Percentiles rank a stretch among this genome's conserved stretches.
phyloP scores from a whole-genome alignment of 2,888 invertebrate species.

The Tipula confusa region DNA sequence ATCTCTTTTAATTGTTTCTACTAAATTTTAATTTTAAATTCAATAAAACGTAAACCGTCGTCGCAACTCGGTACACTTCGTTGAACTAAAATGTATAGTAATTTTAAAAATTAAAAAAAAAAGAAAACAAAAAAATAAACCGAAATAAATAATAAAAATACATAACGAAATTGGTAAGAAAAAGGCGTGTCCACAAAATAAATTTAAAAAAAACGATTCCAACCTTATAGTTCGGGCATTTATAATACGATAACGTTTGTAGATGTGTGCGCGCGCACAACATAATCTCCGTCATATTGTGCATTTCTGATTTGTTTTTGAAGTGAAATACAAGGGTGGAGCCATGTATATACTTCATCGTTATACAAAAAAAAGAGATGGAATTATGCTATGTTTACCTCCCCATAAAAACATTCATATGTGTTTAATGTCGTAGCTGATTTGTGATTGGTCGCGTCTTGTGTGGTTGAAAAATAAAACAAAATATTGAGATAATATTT shows the following conservation, averaged over 20 bases:
- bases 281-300: neutral
- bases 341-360: neutral
- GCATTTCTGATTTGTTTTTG: neutral
- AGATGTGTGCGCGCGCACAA: neutral
- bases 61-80: conserved; percentile 31
- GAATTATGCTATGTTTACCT: neutral
- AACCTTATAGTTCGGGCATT: neutral
- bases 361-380: neutral
- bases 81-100: conserved; percentile 29
- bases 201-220: neutral
- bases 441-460: neutral
- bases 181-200: neutral
- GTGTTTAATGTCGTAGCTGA: neutral
- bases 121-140: neutral
- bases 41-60: conserved; percentile 28
- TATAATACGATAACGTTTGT: neutral
- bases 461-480: neutral
- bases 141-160: neutral
- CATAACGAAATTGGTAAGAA: neutral
- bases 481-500: neutral
- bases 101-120: conserved; percentile 7
- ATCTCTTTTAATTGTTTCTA: neutral
- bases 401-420: neutral
- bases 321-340: neutral
- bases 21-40: conserved; percentile 25